These are phyloP conservation scores for Myiozetetes cayanensis DNA, from an alignment of 2,113 vertebrate genomes.

Conservation along the genomic window DNA sequence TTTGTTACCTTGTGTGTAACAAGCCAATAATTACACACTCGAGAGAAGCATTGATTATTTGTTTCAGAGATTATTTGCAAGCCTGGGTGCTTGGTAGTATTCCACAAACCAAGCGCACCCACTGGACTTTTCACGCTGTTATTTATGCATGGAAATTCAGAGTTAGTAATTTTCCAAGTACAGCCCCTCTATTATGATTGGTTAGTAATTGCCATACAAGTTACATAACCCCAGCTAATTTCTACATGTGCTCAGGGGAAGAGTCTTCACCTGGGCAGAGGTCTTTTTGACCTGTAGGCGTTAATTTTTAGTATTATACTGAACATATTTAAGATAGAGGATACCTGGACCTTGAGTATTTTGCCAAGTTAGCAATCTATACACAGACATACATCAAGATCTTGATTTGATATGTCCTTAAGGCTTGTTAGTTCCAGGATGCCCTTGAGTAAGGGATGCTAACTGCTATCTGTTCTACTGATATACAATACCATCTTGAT, in stretches of 20 bases:
- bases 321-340: neutral
- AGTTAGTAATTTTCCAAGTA: neutral
- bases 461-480: neutral
- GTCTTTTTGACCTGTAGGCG: neutral
- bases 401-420: neutral
- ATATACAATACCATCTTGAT: neutral
- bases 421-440: neutral
- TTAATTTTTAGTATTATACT: neutral
- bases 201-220: neutral
- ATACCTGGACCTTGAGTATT: neutral
- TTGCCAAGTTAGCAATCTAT: neutral
- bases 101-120: neutral
- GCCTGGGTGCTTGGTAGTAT: rapidly evolving
- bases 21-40: neutral
- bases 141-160: rapidly evolving
- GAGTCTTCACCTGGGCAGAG: neutral
- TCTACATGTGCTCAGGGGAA: neutral
- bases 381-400: neutral
- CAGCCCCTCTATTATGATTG: neutral
- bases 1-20: neutral
- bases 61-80: neutral
- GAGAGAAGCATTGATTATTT: neutral
- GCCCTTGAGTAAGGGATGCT: neutral
- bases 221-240: neutral
- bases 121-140: neutral